phyloP scores from a whole-genome alignment of 2,888 invertebrate species.

The Hyposoter dolosus region DNA sequence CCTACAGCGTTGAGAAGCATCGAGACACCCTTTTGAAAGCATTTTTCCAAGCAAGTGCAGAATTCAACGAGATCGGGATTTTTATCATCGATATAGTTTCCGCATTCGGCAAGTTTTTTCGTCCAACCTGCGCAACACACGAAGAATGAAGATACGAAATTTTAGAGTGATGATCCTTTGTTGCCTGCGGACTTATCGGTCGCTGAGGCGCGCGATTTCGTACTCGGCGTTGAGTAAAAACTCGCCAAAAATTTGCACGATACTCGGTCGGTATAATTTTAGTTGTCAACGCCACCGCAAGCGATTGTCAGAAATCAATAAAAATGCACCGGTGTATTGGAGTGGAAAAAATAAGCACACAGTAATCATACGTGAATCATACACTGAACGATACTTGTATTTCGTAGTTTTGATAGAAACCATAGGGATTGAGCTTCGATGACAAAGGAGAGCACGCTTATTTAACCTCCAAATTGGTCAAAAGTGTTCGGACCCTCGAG shows the following conservation, averaged over 20 bases:
- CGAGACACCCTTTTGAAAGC: conserved; percentile 87
- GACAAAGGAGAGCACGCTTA: not conserved
- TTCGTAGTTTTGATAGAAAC: not conserved
- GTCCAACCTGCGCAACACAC: conserved; percentile 81
- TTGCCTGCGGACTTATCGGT: conserved; percentile 36
- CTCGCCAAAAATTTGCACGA: not conserved
- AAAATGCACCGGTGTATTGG: conserved; percentile 51
- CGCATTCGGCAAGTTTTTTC: conserved; percentile 82
- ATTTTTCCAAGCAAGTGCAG: conserved; percentile 86
- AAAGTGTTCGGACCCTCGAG: conserved; percentile 61
- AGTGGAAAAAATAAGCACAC: conserved; percentile 44
- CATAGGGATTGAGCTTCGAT: not conserved
- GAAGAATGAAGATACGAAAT: conserved; percentile 2
- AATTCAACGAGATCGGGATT: conserved; percentile 85
- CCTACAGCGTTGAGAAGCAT: conserved; percentile 83
- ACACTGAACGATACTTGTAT: not conserved
- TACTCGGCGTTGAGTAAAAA: conserved; percentile 7
- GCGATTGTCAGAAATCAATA: conserved; percentile 54
- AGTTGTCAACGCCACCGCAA: conserved; percentile 25
- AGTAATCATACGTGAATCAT: conserved; percentile 2
- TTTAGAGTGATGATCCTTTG: not conserved
- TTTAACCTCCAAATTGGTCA: conserved; percentile 19
- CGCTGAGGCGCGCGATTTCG: conserved; percentile 22
- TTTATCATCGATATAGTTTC: conserved; percentile 84
- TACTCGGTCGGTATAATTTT: conserved; percentile 20